A percentile compares a stretch with the other conserved stretches of the same genome.
These are phyloP conservation scores for Napeogenes inachia DNA, from an alignment of 2,888 invertebrate species.

Conservation along the genomic window DNA sequence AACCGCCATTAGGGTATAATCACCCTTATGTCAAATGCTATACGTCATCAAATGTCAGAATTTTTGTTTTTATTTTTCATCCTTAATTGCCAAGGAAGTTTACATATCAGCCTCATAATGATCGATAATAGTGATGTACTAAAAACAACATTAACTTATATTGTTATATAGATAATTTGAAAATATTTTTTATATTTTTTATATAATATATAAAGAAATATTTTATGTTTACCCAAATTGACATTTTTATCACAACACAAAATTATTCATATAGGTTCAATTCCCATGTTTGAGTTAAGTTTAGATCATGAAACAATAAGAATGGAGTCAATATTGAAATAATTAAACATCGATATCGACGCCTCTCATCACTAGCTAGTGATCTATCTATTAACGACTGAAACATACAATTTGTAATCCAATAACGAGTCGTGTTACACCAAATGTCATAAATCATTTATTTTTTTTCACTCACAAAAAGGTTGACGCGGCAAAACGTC, in stretches of 20 bases:
- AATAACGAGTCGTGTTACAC: constrained; percentile 66
- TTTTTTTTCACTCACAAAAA: constrained; percentile 50
- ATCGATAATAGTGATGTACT: constrained; percentile 17
- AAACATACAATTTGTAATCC: constrained; percentile 68
- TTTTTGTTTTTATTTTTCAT: constrained; percentile 33
- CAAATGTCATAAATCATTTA: constrained; percentile 65
- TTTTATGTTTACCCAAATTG: no score
- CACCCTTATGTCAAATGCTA: constrained; percentile 4
- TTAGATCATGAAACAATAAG: neutral
- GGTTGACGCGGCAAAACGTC: constrained; percentile 60
- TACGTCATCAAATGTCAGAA: constrained; percentile 24
- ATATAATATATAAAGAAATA: no score
- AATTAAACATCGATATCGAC: constrained; percentile 2
- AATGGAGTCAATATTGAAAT: constrained; percentile 7
- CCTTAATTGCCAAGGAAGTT: constrained; percentile 57
- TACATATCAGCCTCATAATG: constrained; percentile 29
- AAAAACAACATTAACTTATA: neutral
- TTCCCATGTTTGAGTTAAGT: no score
- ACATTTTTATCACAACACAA: no score
- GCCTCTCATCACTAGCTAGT: constrained; percentile 26
- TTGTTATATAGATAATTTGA: no score
- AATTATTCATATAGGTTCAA: no score
- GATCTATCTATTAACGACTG: constrained; percentile 38
- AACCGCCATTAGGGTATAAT: constrained; percentile 39
- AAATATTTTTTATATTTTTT: no score